These are phyloP conservation scores for Gymnoscopelus braueri DNA, from an alignment of 2,797 vertebrate species.

Conservation along the genomic window DNA sequence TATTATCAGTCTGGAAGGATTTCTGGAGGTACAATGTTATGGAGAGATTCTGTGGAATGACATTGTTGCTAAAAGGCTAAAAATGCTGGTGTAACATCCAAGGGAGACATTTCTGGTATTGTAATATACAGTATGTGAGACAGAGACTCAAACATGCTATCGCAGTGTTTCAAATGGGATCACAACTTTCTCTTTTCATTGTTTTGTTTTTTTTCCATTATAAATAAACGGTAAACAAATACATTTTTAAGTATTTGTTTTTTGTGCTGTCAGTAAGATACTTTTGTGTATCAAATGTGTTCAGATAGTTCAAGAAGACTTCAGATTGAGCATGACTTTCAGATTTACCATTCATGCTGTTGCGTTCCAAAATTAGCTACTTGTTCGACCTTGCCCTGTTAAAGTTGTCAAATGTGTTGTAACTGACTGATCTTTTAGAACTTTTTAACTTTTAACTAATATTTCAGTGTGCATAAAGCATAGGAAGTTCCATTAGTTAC, in stretches of 20 bases:
- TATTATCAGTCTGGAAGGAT: conserved; percentile 4
- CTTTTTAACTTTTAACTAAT: too few species aligned
- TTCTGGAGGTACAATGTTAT: conserved; percentile 11
- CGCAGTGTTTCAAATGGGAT: conserved; percentile 6
- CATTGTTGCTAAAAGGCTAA: conserved; percentile 9
- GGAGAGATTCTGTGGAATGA: neutral
- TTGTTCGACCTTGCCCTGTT: too few species aligned
- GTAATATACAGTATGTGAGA: too few species aligned
- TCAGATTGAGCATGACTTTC: too few species aligned
- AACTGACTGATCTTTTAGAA: too few species aligned
- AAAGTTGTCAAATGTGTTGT: too few species aligned
- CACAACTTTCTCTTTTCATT: conserved; percentile 1
- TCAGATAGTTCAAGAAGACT: too few species aligned
- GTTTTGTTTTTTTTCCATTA: conserved; percentile 27
- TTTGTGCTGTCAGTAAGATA: neutral
- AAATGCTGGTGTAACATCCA: conserved; percentile 24
- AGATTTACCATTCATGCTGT: too few species aligned
- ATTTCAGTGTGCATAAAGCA: too few species aligned
- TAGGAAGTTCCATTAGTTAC: too few species aligned
- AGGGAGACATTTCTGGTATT: neutral
- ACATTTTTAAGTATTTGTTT: neutral
- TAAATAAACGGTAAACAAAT: conserved; percentile 55
- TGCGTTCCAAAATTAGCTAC: too few species aligned
- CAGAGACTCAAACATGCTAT: neutral
- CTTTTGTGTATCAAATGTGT: too few species aligned